A percentile compares a stretch with the other conserved stretches of the same genome.
Evolutionary conservation across 1,140 invertebrate genomes (phyloP).

Genomic region (Matsumurasca onukii): DNA sequence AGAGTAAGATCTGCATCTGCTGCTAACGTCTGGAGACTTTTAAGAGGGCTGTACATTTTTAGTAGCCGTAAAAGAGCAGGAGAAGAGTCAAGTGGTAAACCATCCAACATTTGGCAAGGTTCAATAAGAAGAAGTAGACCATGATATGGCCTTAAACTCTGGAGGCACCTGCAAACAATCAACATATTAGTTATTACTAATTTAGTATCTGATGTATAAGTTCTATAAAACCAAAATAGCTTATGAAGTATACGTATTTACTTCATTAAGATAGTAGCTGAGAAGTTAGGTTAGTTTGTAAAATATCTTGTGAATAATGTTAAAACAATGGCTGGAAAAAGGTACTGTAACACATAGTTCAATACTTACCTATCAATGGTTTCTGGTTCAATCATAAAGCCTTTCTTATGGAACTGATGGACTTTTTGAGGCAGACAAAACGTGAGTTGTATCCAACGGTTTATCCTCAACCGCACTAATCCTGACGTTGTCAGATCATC

Average conservation of each 20-base stretch:
- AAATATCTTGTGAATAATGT: too few species aligned
- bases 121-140: constrained; percentile 84
- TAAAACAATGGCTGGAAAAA: too few species aligned
- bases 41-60: constrained; percentile 81
- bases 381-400: constrained; percentile 75
- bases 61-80: constrained; percentile 80
- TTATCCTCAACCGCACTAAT: constrained; percentile 75
- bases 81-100: constrained; percentile 82
- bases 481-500: constrained; percentile 78
- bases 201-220: too few species aligned
- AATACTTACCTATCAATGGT: constrained; percentile 65
- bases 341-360: too few species aligned
- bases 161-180: constrained; percentile 63
- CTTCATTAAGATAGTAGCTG: too few species aligned
- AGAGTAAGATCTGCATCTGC: constrained; percentile 88
- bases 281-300: too few species aligned
- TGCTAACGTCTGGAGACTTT: constrained; percentile 87
- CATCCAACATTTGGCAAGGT: constrained; percentile 73
- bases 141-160: constrained; percentile 88
- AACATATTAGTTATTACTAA: too few species aligned
- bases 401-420: constrained; percentile 77
- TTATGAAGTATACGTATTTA: too few species aligned
- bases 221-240: too few species aligned
- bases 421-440: constrained; percentile 95
- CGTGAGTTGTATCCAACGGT: constrained; percentile 87